These are phyloP conservation scores for Lochmaea capreae DNA, from an alignment of 2,888 invertebrate species.

Conservation along the genomic window DNA sequence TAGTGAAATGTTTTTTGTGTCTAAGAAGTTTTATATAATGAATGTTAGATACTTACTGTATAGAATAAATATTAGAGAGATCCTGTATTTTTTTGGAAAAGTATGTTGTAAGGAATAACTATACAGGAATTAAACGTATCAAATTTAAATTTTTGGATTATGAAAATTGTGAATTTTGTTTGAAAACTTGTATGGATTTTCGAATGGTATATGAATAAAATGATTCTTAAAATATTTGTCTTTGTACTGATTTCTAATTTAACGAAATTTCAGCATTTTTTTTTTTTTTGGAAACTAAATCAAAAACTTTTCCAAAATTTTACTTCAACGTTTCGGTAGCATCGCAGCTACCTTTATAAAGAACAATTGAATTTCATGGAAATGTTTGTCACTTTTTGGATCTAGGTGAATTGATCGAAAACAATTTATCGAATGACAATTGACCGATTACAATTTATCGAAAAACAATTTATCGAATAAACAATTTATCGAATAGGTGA, in stretches of 20 bases:
- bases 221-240: conserved; percentile 8
- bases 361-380: no score
- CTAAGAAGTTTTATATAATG: conserved; percentile 11
- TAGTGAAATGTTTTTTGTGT: conserved; percentile 38
- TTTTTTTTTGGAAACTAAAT: neutral
- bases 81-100: neutral
- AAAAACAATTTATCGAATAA: no score
- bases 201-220: conserved; percentile 22
- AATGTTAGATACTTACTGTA: neutral
- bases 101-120: neutral
- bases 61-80: neutral
- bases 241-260: neutral
- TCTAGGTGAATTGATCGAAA: no score
- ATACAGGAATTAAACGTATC: neutral
- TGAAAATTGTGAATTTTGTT: neutral
- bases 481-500: no score
- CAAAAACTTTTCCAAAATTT: neutral
- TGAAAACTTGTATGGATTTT: conserved; percentile 18
- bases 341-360: no score
- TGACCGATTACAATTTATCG: no score
- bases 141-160: conserved; percentile 3
- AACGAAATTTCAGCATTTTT: neutral
- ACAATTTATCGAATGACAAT: no score
- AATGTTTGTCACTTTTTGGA: no score
- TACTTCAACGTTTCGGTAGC: no score